Evolutionary conservation across 2,797 vertebrate genomes (phyloP).

Genomic region (Carapus acus): DNA sequence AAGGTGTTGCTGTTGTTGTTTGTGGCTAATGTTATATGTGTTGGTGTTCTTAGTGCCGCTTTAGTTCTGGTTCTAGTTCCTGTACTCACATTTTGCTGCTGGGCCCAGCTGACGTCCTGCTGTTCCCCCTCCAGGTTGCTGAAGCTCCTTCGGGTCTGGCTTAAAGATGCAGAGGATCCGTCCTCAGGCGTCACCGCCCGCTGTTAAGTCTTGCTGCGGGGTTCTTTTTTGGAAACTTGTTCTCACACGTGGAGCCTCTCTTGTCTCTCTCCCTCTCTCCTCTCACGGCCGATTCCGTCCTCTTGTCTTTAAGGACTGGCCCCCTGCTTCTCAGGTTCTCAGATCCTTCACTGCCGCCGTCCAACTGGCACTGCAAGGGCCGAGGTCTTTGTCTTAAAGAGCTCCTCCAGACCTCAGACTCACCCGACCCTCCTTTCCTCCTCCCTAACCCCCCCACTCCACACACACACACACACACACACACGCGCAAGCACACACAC

Average conservation of each 20-base stretch:
- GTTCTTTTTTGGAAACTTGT: conserved; percentile 28
- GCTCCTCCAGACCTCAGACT: conserved; percentile 41
- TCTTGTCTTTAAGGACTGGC: conserved; percentile 9
- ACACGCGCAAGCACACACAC: too few species aligned
- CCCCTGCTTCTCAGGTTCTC: conserved; percentile 2
- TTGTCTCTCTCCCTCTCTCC: conserved; percentile 40
- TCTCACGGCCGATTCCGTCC: conserved; percentile 28
- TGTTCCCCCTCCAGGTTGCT: conserved; percentile 53
- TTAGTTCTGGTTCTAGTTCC: too few species aligned
- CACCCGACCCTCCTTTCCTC: conserved; percentile 30
- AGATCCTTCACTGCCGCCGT: conserved; percentile 3
- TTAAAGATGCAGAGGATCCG: not conserved
- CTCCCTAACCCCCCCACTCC: not conserved
- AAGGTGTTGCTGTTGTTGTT: too few species aligned
- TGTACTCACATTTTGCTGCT: conserved; percentile 63
- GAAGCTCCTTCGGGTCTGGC: not conserved
- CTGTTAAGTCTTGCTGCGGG: conserved; percentile 11
- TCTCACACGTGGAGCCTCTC: conserved; percentile 40
- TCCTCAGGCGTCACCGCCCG: not conserved
- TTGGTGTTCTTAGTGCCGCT: too few species aligned
- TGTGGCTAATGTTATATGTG: too few species aligned
- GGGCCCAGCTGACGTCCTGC: conserved; percentile 47
- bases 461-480: too few species aligned
- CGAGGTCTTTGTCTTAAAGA: conserved; percentile 47
- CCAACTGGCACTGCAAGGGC: conserved; percentile 1